These are phyloP conservation scores for Oeneis ivallda DNA, from an alignment of 2,888 invertebrate genomes.

Conservation along the genomic window DNA sequence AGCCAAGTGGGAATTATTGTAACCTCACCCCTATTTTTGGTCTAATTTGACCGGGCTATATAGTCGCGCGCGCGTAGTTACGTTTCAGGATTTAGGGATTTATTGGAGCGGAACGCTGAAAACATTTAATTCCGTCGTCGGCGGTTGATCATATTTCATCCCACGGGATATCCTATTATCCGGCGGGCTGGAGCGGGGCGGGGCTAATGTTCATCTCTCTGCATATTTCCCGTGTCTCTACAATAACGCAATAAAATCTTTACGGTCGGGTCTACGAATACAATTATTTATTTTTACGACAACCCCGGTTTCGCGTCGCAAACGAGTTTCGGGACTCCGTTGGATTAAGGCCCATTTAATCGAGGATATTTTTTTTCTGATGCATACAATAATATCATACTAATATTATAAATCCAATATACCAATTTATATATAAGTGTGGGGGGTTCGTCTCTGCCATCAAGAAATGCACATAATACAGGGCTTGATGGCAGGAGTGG, in stretches of 20 bases:
- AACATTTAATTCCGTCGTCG: slow-evolving; percentile 14
- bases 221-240: not conserved
- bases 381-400: no score
- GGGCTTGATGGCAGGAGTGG: no score
- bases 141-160: slow-evolving; percentile 9
- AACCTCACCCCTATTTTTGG: no score
- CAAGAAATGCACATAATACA: no score
- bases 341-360: no score
- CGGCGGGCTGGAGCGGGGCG: not conserved
- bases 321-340: not conserved
- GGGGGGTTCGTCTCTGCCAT: no score
- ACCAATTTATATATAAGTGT: no score
- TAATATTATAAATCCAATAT: no score
- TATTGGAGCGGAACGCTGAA: slow-evolving; percentile 11
- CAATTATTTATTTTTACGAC: not conserved
- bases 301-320: not conserved
- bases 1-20: no score
- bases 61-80: not conserved
- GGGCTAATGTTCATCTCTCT: not conserved
- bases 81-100: not conserved
- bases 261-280: not conserved
- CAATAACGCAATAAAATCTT: not conserved
- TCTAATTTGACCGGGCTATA: no score
- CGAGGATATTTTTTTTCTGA: no score
- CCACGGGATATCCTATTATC: not conserved